Evolutionary conservation across 2,797 vertebrate species (phyloP).

Genomic region (Acanthurus leucopareius): DNA sequence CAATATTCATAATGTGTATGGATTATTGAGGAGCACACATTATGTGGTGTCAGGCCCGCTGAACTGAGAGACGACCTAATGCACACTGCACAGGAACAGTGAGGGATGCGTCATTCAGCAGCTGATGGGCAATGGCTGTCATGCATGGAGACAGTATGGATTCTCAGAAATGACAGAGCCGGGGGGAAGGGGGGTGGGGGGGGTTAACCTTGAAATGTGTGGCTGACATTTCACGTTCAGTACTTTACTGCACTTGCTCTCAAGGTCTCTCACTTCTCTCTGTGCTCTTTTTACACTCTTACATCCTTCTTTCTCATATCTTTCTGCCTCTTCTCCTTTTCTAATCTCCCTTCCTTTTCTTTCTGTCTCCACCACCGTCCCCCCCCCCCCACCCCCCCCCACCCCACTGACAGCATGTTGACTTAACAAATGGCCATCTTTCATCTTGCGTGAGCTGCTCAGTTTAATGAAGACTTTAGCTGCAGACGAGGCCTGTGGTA

Average conservation of each 20-base stretch:
- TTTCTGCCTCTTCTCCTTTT: not conserved
- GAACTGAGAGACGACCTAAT: slow-evolving; percentile 17
- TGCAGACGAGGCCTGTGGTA: slow-evolving; percentile 6
- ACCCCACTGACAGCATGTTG: slow-evolving; percentile 33
- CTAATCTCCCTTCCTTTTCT: not conserved
- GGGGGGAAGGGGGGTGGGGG: not conserved
- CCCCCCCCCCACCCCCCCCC: not conserved
- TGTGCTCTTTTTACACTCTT: slow-evolving; percentile 15
- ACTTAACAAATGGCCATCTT: slow-evolving; percentile 66
- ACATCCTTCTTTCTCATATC: slow-evolving; percentile 23
- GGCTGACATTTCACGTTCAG: slow-evolving; percentile 40
- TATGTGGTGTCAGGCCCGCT: not conserved
- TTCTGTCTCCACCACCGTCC: not conserved
- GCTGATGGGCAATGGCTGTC: slow-evolving; percentile 38
- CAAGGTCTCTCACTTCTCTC: slow-evolving; percentile 18
- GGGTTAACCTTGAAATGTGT: slow-evolving; percentile 57
- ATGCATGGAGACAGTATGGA: slow-evolving; percentile 42
- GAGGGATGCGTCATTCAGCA: slow-evolving; percentile 18
- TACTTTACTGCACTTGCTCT: slow-evolving; percentile 22
- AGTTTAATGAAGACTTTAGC: slow-evolving; percentile 54
- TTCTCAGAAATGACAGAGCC: slow-evolving; percentile 55
- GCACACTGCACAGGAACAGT: slow-evolving; percentile 8
- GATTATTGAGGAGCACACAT: slow-evolving; percentile 31
- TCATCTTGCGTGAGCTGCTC: slow-evolving; percentile 43
- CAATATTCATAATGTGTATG: slow-evolving; percentile 22